phyloP scores from a whole-genome alignment of 2,797 vertebrate genomes.

The Poliocrania exsul region DNA sequence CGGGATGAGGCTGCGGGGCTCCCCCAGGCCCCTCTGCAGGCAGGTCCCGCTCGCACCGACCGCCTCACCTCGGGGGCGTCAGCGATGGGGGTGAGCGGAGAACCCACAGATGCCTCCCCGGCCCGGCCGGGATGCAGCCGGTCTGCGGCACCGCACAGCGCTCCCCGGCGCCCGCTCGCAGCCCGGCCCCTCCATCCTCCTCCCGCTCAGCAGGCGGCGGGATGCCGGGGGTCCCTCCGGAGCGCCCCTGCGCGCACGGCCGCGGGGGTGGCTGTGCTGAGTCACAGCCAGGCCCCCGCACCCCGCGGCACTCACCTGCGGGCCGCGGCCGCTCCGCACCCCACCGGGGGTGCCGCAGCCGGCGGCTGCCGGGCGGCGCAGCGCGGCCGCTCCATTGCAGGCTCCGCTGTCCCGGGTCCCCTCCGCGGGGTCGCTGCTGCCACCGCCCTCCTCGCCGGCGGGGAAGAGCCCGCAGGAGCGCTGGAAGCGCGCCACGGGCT shows the following conservation, averaged over 20 bases:
- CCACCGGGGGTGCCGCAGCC: not conserved
- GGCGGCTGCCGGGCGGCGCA: not conserved
- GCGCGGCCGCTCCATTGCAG: not conserved
- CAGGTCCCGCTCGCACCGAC: not conserved
- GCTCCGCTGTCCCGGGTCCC: not conserved
- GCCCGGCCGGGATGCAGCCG: not conserved
- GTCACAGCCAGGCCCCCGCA: not conserved
- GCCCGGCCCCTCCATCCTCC: not conserved
- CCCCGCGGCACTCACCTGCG: not conserved
- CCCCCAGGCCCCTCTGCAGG: not conserved
- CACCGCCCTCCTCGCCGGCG: not conserved
- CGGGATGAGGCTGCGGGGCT: fast-evolving
- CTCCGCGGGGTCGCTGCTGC: not conserved
- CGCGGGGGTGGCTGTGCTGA: not conserved
- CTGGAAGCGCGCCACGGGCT: conserved; percentile 90
- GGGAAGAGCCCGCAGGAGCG: conserved; percentile 86
- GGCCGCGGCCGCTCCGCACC: not conserved
- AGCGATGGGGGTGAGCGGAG: not conserved
- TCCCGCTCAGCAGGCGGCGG: not conserved
- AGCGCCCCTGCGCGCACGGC: not conserved
- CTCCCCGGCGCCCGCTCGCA: not conserved
- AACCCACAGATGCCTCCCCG: not conserved
- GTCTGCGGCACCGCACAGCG: not conserved
- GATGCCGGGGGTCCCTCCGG: not conserved
- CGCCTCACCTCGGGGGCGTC: too few relatives aligned